These are phyloP conservation scores for Tetragonula clypearis DNA, from an alignment of 1,140 invertebrate genomes.

Conservation along the genomic window DNA sequence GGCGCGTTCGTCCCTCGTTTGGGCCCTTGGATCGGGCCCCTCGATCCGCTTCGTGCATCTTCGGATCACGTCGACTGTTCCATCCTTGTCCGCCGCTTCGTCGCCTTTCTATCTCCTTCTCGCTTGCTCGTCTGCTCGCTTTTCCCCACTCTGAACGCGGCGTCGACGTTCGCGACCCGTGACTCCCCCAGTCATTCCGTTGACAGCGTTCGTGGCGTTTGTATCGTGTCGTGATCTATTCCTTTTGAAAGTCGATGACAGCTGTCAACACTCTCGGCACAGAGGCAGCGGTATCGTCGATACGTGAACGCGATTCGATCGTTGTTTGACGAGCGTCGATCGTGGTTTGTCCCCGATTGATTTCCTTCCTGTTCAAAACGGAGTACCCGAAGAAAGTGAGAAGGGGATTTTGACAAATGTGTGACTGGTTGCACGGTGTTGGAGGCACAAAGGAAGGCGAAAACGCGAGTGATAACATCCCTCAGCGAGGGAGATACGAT, in stretches of 20 bases:
- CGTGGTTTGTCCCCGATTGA: not conserved
- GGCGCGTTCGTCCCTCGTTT: slow-evolving; percentile 39
- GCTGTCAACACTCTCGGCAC: slow-evolving; percentile 37
- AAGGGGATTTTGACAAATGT: slow-evolving; percentile 33
- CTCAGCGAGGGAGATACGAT: slow-evolving; percentile 33
- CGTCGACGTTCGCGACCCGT: slow-evolving; percentile 49
- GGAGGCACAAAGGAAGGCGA: slow-evolving; percentile 5
- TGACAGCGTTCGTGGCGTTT: slow-evolving; percentile 65
- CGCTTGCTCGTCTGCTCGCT: slow-evolving; percentile 18
- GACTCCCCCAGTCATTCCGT: slow-evolving; percentile 66
- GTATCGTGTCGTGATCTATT: slow-evolving; percentile 6
- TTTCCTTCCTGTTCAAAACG: not conserved
- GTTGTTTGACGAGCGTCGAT: not conserved
- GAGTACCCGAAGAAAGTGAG: not conserved
- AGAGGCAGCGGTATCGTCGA: not conserved
- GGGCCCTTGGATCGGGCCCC: slow-evolving; percentile 5
- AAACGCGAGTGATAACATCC: not conserved
- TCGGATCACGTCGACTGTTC: slow-evolving; percentile 14
- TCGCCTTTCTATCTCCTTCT: slow-evolving; percentile 18
- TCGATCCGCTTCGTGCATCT: not conserved
- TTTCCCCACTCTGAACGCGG: slow-evolving; percentile 17
- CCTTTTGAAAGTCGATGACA: slow-evolving; percentile 44
- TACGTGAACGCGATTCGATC: not conserved
- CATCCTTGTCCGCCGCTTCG: not conserved
- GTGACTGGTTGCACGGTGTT: slow-evolving; percentile 51